phyloP scores from a whole-genome alignment of 1,140 invertebrate species.

The Steinernema feltiae region DNA sequence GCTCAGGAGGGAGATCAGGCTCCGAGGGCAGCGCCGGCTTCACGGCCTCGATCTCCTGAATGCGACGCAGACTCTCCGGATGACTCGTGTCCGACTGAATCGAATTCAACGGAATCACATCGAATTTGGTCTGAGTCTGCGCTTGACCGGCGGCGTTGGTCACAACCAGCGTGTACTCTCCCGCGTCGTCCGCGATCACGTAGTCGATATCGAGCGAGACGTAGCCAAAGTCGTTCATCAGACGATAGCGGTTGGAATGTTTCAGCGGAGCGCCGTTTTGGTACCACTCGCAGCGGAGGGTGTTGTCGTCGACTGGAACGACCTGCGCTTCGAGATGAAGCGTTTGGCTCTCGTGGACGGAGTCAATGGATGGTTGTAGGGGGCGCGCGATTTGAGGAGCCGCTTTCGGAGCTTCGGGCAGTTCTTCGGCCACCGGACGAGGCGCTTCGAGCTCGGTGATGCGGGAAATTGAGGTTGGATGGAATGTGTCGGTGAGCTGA shows the following conservation, averaged over 20 bases:
- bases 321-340: slow-evolving; percentile 56
- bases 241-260: slow-evolving; percentile 64
- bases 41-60: slow-evolving; percentile 78
- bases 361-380: slow-evolving; percentile 38
- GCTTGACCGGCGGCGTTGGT: slow-evolving; percentile 76
- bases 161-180: slow-evolving; percentile 81
- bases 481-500: slow-evolving; percentile 53
- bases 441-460: slow-evolving; percentile 54
- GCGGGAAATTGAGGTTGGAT: slow-evolving; percentile 44
- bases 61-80: slow-evolving; percentile 89
- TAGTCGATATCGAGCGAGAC: slow-evolving; percentile 83
- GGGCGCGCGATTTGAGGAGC: slow-evolving; percentile 47
- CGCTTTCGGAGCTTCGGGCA: slow-evolving; percentile 46
- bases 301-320: slow-evolving; percentile 49
- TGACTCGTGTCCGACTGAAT: slow-evolving; percentile 88
- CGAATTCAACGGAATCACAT: slow-evolving; percentile 54
- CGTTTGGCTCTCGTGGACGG: slow-evolving; percentile 49
- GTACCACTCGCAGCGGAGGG: slow-evolving; percentile 79
- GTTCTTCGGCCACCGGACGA: slow-evolving; percentile 41
- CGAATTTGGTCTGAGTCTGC: slow-evolving; percentile 71
- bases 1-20: slow-evolving; percentile 44
- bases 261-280: slow-evolving; percentile 81
- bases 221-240: slow-evolving; percentile 76
- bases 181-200: slow-evolving; percentile 82
- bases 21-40: slow-evolving; percentile 60